Conservation (phyloP, 1,140 invertebrate genomes). For the Diabrotica virgifera region DNA sequence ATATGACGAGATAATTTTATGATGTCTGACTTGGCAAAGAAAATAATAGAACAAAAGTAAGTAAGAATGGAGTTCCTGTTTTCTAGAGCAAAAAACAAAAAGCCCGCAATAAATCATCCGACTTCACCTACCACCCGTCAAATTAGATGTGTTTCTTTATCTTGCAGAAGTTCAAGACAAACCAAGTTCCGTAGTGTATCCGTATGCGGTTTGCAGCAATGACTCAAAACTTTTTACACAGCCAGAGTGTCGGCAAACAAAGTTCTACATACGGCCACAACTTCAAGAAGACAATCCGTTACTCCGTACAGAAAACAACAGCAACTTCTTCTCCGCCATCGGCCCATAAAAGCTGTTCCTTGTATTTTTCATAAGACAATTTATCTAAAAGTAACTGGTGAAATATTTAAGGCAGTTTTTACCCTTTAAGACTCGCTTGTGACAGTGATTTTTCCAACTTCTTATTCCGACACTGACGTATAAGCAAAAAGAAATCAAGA, state of each 20-base stretch:
- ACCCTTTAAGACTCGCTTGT: conserved; percentile 27
- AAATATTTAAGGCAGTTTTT: conserved; percentile 42
- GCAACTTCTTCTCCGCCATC: conserved; percentile 7
- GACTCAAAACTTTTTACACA: neutral
- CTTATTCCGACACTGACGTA: conserved; percentile 17
- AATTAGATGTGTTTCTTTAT: too few relatives aligned
- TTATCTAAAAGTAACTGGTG: conserved; percentile 40
- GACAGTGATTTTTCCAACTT: conserved; percentile 33
- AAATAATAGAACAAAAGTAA: too few relatives aligned
- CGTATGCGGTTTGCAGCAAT: neutral
- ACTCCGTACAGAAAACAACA: conserved; percentile 3
- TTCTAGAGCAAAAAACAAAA: too few relatives aligned
- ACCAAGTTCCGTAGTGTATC: too few relatives aligned
- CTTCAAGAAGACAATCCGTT: neutral
- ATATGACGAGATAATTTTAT: too few relatives aligned
- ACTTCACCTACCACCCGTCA: too few relatives aligned
- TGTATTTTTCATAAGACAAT: conserved; percentile 38
- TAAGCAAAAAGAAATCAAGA: conserved; percentile 8
- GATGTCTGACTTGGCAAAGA: too few relatives aligned
- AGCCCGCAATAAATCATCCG: too few relatives aligned
- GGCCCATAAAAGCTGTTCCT: conserved; percentile 23
- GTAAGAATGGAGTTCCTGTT: too few relatives aligned
- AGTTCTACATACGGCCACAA: conserved; percentile 4
- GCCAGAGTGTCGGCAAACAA: neutral
- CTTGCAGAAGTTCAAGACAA: too few relatives aligned